Percentiles rank a stretch among this genome's conserved stretches.
phyloP scores from a whole-genome alignment of 2,888 invertebrate species.

The Synergus gifuensis region DNA sequence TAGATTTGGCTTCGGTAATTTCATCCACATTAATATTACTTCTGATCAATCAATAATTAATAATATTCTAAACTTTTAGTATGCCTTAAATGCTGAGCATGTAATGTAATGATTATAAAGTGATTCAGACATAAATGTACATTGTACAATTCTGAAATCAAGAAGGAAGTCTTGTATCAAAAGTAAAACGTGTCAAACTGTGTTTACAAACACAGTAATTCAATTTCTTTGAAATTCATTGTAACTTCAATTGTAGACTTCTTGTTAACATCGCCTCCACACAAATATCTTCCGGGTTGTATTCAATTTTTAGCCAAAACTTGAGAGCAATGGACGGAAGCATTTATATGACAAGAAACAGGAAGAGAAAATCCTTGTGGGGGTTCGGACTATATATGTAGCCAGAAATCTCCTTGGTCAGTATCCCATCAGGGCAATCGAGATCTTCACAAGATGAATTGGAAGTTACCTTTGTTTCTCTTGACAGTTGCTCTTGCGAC shows the following conservation, averaged over 20 bases:
- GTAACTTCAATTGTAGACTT: not conserved
- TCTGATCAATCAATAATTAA: not conserved
- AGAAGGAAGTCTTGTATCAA: not conserved
- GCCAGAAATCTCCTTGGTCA: constrained; percentile 1
- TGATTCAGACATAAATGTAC: not conserved
- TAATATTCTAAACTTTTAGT: not conserved
- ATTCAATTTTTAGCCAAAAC: constrained; percentile 7
- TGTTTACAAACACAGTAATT: constrained; percentile 1
- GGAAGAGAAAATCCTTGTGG: constrained; percentile 3
- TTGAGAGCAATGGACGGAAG: constrained; percentile 20
- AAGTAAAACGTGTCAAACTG: not conserved
- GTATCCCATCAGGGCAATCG: constrained; percentile 8
- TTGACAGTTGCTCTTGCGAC: not conserved
- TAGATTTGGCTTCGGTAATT: not conserved
- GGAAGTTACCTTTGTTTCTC: constrained; percentile 13
- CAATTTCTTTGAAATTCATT: not conserved
- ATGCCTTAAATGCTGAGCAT: not conserved
- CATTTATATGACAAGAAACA: constrained; percentile 22
- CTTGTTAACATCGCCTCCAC: not conserved
- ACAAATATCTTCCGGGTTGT: constrained; percentile 23
- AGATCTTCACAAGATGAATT: constrained; percentile 11
- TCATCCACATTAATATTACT: not conserved
- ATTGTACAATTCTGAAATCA: not conserved
- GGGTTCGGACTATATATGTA: constrained; percentile 22
- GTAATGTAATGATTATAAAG: not conserved